These are phyloP conservation scores for Lissocephala sabroskyi DNA, from an alignment of 2,888 invertebrate genomes.

Conservation along the genomic window DNA sequence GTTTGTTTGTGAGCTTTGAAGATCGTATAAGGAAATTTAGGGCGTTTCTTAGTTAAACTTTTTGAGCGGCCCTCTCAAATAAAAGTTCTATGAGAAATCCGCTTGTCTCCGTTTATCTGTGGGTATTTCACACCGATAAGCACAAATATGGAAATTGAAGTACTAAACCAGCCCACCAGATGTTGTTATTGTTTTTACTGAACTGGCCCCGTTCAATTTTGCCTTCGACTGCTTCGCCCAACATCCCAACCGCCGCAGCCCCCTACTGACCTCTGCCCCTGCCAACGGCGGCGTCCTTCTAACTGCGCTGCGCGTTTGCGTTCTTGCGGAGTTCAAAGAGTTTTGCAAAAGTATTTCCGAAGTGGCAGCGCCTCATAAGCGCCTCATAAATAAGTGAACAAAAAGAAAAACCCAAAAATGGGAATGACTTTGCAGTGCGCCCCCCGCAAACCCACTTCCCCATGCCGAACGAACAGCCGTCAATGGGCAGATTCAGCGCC, in stretches of 20 bases:
- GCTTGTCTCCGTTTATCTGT: too few relatives aligned
- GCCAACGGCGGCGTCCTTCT: neutral
- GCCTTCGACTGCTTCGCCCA: neutral
- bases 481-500: constrained; percentile 21
- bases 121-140: too few relatives aligned
- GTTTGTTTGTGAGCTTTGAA: too few relatives aligned
- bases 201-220: too few relatives aligned
- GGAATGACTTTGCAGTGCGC: constrained; percentile 40
- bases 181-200: neutral
- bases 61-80: too few relatives aligned
- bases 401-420: constrained; percentile 49
- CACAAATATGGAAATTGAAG: neutral
- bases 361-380: constrained; percentile 60
- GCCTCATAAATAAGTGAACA: constrained; percentile 61
- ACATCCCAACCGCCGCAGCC: constrained; percentile 11
- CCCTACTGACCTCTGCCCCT: neutral
- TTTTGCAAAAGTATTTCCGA: constrained; percentile 42
- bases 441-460: too few relatives aligned
- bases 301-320: neutral
- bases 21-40: too few relatives aligned
- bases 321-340: constrained; percentile 50
- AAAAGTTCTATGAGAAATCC: too few relatives aligned
- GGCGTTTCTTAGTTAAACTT: too few relatives aligned
- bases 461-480: neutral
- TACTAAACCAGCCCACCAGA: neutral